phyloP scores from a whole-genome alignment of 2,797 vertebrate genomes.

The Mormyrus hasselquistii region DNA sequence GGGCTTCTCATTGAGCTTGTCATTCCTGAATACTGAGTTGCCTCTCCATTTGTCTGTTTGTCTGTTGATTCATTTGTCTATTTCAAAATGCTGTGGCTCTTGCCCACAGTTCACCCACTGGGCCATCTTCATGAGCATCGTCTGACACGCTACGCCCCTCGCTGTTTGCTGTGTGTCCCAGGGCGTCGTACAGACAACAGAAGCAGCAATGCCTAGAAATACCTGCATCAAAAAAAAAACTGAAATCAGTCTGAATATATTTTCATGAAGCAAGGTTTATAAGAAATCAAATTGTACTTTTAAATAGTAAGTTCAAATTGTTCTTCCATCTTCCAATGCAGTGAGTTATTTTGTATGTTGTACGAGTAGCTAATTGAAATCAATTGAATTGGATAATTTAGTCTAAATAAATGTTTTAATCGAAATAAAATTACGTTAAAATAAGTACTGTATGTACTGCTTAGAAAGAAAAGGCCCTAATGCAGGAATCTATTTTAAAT shows the following conservation, averaged over 20 bases:
- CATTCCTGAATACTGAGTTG: constrained; percentile 50
- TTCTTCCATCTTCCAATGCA: background rate
- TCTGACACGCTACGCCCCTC: background rate
- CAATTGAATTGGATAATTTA: background rate
- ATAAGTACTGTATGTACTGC: background rate
- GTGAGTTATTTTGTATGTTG: background rate
- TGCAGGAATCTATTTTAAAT: background rate
- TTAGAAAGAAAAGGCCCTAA: background rate
- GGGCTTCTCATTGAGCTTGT: constrained; percentile 30
- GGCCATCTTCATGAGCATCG: background rate
- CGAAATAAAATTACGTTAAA: background rate
- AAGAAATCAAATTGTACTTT: background rate
- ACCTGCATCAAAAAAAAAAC: background rate
- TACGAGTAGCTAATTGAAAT: background rate
- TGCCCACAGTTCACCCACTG: background rate
- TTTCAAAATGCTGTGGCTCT: constrained; percentile 59
- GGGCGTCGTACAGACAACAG: background rate
- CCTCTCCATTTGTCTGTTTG: constrained; percentile 44
- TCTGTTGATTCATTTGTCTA: background rate
- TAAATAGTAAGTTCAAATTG: background rate
- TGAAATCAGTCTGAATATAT: background rate
- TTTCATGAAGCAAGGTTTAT: constrained; percentile 3
- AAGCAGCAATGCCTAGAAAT: constrained; percentile 8
- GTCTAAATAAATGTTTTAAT: background rate
- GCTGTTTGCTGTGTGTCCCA: background rate